A percentile compares a stretch with the other conserved stretches of the same genome.
Evolutionary conservation across 2,113 vertebrate genomes (phyloP).

Genomic region (Mustela lutreola): DNA sequence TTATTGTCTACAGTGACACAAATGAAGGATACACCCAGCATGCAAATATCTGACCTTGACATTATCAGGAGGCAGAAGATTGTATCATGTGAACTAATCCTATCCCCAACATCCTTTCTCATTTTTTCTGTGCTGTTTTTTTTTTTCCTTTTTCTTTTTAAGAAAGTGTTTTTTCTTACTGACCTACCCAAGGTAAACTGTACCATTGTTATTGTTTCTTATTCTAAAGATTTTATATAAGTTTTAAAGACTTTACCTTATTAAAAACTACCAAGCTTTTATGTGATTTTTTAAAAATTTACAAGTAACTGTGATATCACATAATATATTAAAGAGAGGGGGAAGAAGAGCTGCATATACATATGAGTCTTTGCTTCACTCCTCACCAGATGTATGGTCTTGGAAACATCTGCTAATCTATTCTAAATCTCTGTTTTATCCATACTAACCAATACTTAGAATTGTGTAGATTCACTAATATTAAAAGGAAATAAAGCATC

Average conservation of each 20-base stretch:
- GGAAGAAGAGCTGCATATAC: background rate
- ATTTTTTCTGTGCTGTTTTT: background rate
- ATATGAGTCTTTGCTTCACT: background rate
- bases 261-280: background rate
- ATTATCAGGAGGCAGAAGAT: background rate
- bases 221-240: background rate
- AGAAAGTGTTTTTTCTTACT: background rate
- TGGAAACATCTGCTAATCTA: background rate
- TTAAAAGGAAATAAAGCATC: background rate
- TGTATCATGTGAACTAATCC: background rate
- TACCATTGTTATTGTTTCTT: background rate
- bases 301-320: background rate
- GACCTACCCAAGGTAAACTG: background rate
- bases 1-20: background rate
- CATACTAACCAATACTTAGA: background rate
- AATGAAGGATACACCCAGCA: fast-evolving
- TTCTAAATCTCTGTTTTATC: background rate
- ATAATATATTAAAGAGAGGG: background rate
- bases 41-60: background rate
- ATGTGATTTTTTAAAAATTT: background rate
- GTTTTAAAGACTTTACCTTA: background rate
- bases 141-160: background rate
- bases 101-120: background rate
- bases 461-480: background rate
- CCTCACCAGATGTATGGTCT: background rate